Evolutionary conservation across 2,888 invertebrate species (phyloP), one percentile per base, ranked within the genome.

Genomic region (Calameuta idolon): DNA sequence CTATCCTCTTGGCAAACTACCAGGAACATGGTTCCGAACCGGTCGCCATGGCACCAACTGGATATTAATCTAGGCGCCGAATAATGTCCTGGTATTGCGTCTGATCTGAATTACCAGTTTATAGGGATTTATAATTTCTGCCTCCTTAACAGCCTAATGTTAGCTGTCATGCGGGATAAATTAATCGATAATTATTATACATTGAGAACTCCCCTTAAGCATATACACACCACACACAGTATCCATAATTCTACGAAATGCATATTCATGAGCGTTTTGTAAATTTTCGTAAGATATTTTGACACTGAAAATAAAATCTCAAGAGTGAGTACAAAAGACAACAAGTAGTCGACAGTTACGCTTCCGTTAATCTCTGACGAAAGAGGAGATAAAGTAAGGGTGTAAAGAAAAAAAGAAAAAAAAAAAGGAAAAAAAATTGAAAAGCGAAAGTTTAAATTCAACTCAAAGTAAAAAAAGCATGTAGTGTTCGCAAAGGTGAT

Each of bases 21-120:
- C 90, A 89, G 85, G 23, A 85, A 87, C 85, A 85, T 85, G 84
- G 82, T 77, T 84, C 83, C 84, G 80, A 82, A 84, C 85, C 55
- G 55, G 83, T 85, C 83, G 81, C 84, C 81, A 84, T 85, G 85
- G 77, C 83, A 79, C 82, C 85, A 85, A 88, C 86, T 83, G 86
- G 83, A 86, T 89, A 89, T 90, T 89, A 89, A 89, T 89, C 84
- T 84, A 85, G 85, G 84, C 79, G 81, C 81, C 76, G 80, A 87
- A 85, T 87, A 87, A 86, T 85, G 83, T 77, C 35, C 77, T 75
- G 74, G 78, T 81, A 81, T 80, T 82, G 82, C 80, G 77, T 55
- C 55, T 23, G 55, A 55, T 55, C 55, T 55, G 55, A 55, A 55
- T 55, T 23, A 55, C 55, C 15, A 55, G 23, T 55, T 55, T 23